Conservation (phyloP, 2,888 invertebrate species). For the Neuroscelio doddi region DNA sequence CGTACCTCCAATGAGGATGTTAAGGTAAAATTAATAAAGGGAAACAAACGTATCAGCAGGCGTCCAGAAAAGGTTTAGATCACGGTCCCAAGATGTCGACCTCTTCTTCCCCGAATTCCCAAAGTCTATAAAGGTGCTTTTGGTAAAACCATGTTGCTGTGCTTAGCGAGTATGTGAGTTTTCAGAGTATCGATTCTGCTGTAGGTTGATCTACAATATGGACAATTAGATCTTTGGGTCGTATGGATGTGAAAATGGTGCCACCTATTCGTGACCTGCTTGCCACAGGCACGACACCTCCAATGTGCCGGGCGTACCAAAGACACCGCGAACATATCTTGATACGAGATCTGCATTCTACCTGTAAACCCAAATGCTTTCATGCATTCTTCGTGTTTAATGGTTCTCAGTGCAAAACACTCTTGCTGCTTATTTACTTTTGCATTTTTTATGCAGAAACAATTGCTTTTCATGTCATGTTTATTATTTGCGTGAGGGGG, state of each 20-base stretch:
- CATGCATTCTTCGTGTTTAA: slow-evolving; percentile 51
- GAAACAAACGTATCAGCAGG: slow-evolving; percentile 23
- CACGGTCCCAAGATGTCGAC: slow-evolving; percentile 49
- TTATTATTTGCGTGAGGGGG: too few species aligned
- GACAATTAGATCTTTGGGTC: slow-evolving; percentile 85
- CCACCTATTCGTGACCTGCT: slow-evolving; percentile 91
- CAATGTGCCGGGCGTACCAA: slow-evolving; percentile 83
- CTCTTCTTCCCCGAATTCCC: slow-evolving; percentile 63
- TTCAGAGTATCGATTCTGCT: slow-evolving; percentile 90
- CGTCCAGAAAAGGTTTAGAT: slow-evolving; percentile 7
- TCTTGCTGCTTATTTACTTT: background rate
- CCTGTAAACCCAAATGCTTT: slow-evolving; percentile 68
- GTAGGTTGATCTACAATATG: slow-evolving; percentile 89
- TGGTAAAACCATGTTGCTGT: slow-evolving; percentile 69
- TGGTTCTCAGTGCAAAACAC: slow-evolving; percentile 1
- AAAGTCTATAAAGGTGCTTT: slow-evolving; percentile 65
- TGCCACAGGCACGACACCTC: slow-evolving; percentile 88
- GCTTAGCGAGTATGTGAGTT: slow-evolving; percentile 84
- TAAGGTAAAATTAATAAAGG: background rate
- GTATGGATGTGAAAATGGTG: slow-evolving; percentile 91
- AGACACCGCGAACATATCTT: slow-evolving; percentile 87
- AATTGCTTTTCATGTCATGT: too few species aligned
- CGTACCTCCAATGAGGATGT: background rate
- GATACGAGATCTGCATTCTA: slow-evolving; percentile 78
- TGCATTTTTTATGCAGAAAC: too few species aligned